phyloP scores from a whole-genome alignment of 2,113 vertebrate genomes.

The Zapus hudsonius region DNA sequence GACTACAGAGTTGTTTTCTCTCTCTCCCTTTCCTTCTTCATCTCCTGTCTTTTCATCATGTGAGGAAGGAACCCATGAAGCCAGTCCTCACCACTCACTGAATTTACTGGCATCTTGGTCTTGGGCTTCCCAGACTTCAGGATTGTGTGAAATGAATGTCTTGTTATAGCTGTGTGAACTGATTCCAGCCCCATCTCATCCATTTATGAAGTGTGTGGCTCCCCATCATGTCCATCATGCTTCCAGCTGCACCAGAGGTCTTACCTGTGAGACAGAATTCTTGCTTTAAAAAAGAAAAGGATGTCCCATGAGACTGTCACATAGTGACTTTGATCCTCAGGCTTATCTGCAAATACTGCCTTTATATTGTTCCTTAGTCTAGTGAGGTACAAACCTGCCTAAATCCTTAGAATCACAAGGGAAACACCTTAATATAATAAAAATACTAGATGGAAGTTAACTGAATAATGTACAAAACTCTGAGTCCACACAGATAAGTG shows the following conservation, averaged over 20 bases:
- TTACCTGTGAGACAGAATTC: neutral
- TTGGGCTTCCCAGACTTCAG: neutral
- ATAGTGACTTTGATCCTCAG: neutral
- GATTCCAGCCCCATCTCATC: neutral
- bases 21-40: neutral
- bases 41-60: neutral
- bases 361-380: neutral
- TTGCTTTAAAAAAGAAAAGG: neutral
- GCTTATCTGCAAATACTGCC: neutral
- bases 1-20: neutral
- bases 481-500: neutral
- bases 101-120: neutral
- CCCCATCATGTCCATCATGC: neutral
- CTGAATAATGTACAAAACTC: conserved; percentile 7
- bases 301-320: neutral
- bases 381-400: neutral
- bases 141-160: neutral
- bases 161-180: neutral
- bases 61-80: neutral
- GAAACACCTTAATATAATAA: conserved; percentile 36
- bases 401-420: neutral
- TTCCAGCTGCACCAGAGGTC: neutral
- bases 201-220: neutral
- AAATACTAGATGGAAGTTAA: neutral
- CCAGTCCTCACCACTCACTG: neutral